Percentiles rank a stretch among this genome's conserved stretches.
These are phyloP conservation scores for Carterocephalus palaemon DNA, from an alignment of 2,888 invertebrate genomes.

Conservation along the genomic window DNA sequence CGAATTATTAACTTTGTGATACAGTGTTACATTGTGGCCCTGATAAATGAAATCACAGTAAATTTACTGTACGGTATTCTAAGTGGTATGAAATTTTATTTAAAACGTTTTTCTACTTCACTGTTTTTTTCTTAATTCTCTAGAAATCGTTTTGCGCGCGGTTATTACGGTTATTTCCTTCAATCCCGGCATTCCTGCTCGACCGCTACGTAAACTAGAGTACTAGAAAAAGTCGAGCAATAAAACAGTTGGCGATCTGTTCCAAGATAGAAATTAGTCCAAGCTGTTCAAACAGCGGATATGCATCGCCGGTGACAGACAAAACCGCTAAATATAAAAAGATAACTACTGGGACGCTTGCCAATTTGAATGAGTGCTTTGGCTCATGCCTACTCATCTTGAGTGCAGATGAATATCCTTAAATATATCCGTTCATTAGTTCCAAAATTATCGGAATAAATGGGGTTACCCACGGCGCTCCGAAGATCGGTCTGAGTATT, in stretches of 20 bases:
- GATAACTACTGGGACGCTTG: constrained; percentile 22
- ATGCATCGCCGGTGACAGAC: constrained; percentile 21
- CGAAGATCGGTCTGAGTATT: constrained; percentile 7
- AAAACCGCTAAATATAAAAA: constrained; percentile 23
- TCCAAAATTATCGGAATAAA: constrained; percentile 16
- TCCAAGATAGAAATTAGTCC: constrained; percentile 22
- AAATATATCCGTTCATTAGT: constrained; percentile 13
- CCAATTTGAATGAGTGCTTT: constrained; percentile 21
- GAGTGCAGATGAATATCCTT: constrained; percentile 18
- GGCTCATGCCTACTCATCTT: constrained; percentile 8
- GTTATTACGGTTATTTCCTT: constrained; percentile 5
- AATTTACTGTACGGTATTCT: no score
- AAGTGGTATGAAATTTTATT: neutral
- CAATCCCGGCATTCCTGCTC: constrained; percentile 10
- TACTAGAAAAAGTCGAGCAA: constrained; percentile 16
- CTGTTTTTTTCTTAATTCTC: no score
- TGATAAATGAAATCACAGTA: no score
- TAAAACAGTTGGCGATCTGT: constrained; percentile 5
- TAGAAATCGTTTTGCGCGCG: neutral
- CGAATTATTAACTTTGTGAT: no score
- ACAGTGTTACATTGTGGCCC: no score
- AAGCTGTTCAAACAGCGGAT: constrained; percentile 20
- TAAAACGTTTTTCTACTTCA: no score
- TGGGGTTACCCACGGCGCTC: constrained; percentile 14
- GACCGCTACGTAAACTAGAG: constrained; percentile 9